Percentiles rank a stretch among this genome's conserved stretches.
Evolutionary conservation across 2,888 invertebrate genomes (phyloP).

Genomic region (Coleophora flavipennella): DNA sequence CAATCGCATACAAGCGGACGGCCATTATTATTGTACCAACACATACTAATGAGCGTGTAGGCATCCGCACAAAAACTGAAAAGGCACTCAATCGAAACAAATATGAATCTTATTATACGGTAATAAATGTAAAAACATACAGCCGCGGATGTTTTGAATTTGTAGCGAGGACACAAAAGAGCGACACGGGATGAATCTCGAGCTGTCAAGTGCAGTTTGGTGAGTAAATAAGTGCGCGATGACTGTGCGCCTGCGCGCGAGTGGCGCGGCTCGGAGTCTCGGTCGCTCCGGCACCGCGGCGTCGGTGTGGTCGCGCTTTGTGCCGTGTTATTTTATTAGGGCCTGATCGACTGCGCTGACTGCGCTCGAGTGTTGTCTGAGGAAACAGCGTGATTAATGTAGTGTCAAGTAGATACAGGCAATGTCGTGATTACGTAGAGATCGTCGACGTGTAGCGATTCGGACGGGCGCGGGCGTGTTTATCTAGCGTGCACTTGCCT

Average conservation of each 20-base stretch:
- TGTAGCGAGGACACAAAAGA: conserved; percentile 37
- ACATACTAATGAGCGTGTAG: conserved; percentile 67
- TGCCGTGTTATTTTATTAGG: conserved; percentile 47
- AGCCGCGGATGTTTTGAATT: conserved; percentile 15
- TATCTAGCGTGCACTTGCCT: neutral
- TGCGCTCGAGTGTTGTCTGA: conserved; percentile 5
- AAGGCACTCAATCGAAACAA: conserved; percentile 12
- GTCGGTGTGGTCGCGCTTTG: conserved; percentile 37
- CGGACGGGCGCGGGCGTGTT: too few relatives aligned
- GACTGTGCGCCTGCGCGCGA: conserved; percentile 35
- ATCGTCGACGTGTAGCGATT: too few relatives aligned
- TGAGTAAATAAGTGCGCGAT: conserved; percentile 65
- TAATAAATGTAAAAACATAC: neutral
- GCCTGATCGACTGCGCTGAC: conserved; percentile 22
- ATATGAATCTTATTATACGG: conserved; percentile 21
- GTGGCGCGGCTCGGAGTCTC: conserved; percentile 46
- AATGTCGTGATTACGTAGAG: conserved; percentile 5
- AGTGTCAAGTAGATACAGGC: conserved; percentile 7
- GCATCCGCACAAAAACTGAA: conserved; percentile 37
- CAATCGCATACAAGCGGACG: conserved; percentile 48
- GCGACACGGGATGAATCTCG: conserved; percentile 61
- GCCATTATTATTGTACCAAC: conserved; percentile 43
- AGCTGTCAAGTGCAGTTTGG: conserved; percentile 53
- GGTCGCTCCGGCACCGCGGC: conserved; percentile 11
- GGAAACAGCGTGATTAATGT: conserved; percentile 3